A percentile compares a stretch with the other conserved stretches of the same genome.
Conservation (phyloP, 2,113 vertebrate species). For the Caracal caracal region DNA sequence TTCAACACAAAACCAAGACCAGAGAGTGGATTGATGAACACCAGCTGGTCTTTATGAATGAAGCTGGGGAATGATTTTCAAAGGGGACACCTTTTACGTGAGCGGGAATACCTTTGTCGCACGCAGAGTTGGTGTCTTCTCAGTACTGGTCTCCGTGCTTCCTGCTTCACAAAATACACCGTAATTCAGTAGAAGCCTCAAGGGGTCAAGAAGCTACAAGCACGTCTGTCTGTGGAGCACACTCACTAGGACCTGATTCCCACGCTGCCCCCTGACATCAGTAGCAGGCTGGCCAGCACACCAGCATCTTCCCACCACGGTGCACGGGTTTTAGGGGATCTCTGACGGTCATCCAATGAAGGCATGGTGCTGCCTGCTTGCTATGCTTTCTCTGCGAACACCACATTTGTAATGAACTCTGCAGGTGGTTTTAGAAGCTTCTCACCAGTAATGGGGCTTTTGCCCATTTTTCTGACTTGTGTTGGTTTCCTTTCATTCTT, state of each 20-base stretch:
- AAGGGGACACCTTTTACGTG: neutral
- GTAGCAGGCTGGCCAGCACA: neutral
- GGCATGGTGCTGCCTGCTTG: neutral
- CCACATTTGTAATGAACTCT: neutral
- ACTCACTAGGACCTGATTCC: rapidly evolving
- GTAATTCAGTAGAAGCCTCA: neutral
- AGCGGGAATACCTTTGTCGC: neutral
- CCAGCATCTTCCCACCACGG: neutral
- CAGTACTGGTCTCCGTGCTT: rapidly evolving
- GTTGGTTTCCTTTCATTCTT: conserved; percentile 30
- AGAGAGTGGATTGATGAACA: neutral
- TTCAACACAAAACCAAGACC: neutral
- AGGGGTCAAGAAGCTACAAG: rapidly evolving
- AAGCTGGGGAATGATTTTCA: neutral
- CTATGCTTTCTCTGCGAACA: neutral
- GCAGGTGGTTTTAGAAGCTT: neutral
- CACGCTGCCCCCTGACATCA: neutral
- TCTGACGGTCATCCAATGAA: neutral
- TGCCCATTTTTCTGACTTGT: neutral
- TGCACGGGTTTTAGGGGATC: neutral
- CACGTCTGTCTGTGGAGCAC: rapidly evolving
- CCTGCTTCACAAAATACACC: neutral
- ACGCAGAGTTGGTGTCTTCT: neutral
- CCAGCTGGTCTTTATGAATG: neutral
- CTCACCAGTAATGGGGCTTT: neutral